Base-by-base conservation (phyloP, 2,888 invertebrate genomes). In the Apodemia zela region DNA sequence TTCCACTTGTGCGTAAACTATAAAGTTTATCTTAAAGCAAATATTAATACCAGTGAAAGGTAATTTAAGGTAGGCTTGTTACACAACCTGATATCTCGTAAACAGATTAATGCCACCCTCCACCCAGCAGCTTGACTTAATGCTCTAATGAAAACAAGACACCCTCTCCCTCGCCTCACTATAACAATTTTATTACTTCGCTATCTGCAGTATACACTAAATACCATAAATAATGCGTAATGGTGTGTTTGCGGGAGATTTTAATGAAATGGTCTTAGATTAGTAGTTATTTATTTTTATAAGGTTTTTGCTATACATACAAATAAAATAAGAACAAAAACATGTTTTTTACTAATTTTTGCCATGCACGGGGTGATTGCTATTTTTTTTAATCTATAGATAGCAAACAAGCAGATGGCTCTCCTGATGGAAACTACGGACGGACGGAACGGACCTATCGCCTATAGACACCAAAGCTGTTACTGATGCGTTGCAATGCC, bases 31-130 rank as follows among this genome's bases (percentile, higher is more conserved):
- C 18, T 13, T 51, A 21, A 11, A 51, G 51, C 21, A 18, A 51
- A 51, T 51, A 51, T 51, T 51, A 51, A 51, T 51, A 51, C 11
- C 51, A 51, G 54, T 54, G 10, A 54, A 54, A 25, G 25, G 72
- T 74, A 76, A 75, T 75, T 70, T 72, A 76, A 80, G 77, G 79
- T 78, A 77, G 71, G 73, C 71, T 71, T 75, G 75, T 79, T 80
- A 81, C 76, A 77, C 79, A 81, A 79, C 76, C 74, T 78, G 79
- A 81, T 84, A 79, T 81, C 79, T 79, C 81, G 81, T 85, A 82
- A 85, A 85, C 85, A 85, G 81, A 84, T 85, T 86, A 84, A 83
- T 82, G 74, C 72, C 73, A 73, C 74, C 76, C 69, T 71, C 45
- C 74, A 70, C 73, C 73, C 71, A 68, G 73, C 74, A 75, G 78